Evolutionary conservation across 2,113 vertebrate genomes (phyloP), one percentile per base, ranked within the genome.

Genomic region (Leptobrachium leishanense): DNA sequence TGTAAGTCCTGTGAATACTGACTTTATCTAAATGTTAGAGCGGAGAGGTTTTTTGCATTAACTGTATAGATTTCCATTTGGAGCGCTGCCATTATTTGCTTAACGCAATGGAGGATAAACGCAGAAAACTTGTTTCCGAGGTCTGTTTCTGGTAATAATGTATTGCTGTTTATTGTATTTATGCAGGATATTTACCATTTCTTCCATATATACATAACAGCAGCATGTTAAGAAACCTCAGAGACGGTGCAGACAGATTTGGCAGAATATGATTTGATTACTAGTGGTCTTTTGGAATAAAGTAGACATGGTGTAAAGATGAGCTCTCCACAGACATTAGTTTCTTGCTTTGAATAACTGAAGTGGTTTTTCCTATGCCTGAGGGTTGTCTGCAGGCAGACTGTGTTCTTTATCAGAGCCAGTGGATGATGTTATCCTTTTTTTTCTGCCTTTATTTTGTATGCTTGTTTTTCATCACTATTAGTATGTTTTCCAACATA

Each of bases 341-440:
- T 15, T 13, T 8, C 46, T 78, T 72, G 68, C 76, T 71, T 20
- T 53, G 31, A 42, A 43, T 20, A 53, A 65, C 55, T 42, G 57
- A 13, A 71, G 55, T 71, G 68, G 5, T 71, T 57, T 64, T 71
- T 71, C 40, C 74, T 76, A 42, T 53, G 76, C 68, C 68, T 64
- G 2, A 20, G 57, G 76, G 44, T 10, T 41, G 68, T 59, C 57
- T 78, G 69, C 40, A 50, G 55, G 76, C 76, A 70, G 20, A 50
- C 6, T 71, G 68, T 70, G 46, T 72, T 57, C 57, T n/a, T 78
- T 70, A 62, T 64, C 63, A 55, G 44, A 68, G 11, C 9, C 13
- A 4, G 10, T 10, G 55, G 6, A 4, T 59, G 55, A 31, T 31
- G 20, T 31, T 31, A 31, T 31, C 20, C 20, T 31, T 31, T 31